These are phyloP conservation scores for Microctonus brassicae DNA, from an alignment of 2,888 invertebrate genomes.

Conservation along the genomic window DNA sequence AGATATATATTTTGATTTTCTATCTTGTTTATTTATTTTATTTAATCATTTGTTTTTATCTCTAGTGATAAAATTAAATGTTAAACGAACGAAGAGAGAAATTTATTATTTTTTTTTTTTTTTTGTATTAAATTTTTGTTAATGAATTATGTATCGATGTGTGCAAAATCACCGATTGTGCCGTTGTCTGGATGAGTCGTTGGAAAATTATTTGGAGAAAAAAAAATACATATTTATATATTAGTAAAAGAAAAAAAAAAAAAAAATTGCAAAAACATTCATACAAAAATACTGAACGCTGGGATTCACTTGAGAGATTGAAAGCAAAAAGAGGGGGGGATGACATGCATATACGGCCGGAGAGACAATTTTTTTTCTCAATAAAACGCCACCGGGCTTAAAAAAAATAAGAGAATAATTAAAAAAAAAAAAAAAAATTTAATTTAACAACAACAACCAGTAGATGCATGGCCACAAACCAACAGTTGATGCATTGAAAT, in stretches of 20 bases:
- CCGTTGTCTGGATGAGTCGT: conserved; percentile 46
- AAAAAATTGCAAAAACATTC: not conserved
- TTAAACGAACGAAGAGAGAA: conserved; percentile 11
- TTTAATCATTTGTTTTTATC: not conserved
- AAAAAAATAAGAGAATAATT: not conserved
- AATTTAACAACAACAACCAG: conserved; percentile 40
- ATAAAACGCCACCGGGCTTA: conserved; percentile 69
- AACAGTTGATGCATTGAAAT: conserved; percentile 7
- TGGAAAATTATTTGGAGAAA: not conserved
- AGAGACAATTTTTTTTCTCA: conserved; percentile 62
- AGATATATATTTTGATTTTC: not conserved
- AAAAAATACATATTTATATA: not conserved
- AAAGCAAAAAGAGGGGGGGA: conserved; percentile 58
- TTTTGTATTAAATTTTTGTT: not conserved
- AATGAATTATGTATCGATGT: conserved; percentile 56
- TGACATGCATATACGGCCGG: conserved; percentile 30
- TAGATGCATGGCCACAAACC: conserved; percentile 6
- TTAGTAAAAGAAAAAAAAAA: not conserved
- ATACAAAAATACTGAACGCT: conserved; percentile 19
- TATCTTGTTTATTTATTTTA: not conserved
- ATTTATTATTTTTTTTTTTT: conserved; percentile 13
- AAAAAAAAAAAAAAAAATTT: not conserved
- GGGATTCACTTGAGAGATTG: conserved; percentile 51
- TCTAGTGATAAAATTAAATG: conserved; percentile 5
- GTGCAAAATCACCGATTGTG: conserved; percentile 46